phyloP scores from a whole-genome alignment of 2,113 vertebrate genomes.

The Myiopsitta monachus region DNA sequence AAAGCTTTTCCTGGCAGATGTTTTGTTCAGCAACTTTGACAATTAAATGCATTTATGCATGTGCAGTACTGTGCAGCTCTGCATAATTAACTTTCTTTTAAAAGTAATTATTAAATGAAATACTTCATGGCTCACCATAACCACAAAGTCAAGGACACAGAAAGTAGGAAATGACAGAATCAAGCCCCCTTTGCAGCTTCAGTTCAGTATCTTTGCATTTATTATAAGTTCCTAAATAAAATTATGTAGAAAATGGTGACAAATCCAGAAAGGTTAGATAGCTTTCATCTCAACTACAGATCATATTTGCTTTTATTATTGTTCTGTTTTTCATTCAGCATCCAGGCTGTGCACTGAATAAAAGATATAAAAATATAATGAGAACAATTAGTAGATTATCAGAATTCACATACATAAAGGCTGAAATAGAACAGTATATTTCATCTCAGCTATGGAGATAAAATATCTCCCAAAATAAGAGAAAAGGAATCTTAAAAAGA shows the following conservation, averaged over 20 bases:
- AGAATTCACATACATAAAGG: neutral
- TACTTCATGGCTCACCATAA: neutral
- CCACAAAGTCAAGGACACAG: neutral
- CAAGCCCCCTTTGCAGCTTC: neutral
- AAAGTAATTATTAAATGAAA: neutral
- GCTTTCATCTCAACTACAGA: neutral
- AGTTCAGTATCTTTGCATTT: neutral
- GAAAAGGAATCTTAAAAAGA: neutral
- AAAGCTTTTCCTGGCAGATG: neutral
- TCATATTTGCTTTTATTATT: neutral
- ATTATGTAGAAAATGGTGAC: neutral
- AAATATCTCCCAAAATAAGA: neutral
- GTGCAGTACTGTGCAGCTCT: neutral
- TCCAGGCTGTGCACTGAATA: neutral
- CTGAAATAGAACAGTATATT: neutral
- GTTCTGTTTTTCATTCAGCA: neutral
- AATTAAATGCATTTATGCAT: neutral
- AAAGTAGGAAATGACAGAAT: neutral
- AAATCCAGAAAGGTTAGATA: neutral
- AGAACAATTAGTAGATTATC: neutral
- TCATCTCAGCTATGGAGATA: neutral
- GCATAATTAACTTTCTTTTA: conserved; percentile 8
- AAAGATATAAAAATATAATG: neutral
- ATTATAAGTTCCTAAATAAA: neutral
- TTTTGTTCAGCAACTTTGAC: neutral